These are phyloP conservation scores for Takifugu rubripes DNA, from an alignment of 2,797 vertebrate genomes.

Conservation along the genomic window DNA sequence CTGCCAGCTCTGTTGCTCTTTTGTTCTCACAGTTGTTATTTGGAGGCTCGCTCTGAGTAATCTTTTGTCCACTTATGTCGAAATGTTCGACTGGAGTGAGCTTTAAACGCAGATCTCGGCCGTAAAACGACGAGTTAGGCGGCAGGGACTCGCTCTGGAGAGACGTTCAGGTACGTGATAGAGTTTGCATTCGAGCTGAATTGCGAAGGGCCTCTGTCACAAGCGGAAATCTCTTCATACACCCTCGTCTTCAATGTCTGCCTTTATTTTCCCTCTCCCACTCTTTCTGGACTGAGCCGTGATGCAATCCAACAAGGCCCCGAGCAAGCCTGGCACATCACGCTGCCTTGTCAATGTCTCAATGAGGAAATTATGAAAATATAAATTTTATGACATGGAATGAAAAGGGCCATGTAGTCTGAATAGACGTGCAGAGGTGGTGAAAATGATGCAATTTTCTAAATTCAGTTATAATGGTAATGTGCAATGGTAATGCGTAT, in stretches of 20 bases:
- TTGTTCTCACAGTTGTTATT: constrained; percentile 77
- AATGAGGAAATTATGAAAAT: constrained; percentile 77
- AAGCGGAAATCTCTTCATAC: constrained; percentile 59
- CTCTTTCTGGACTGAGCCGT: constrained; percentile 71
- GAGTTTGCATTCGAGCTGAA: constrained; percentile 45
- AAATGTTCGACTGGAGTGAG: constrained; percentile 50
- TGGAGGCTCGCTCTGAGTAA: constrained; percentile 65
- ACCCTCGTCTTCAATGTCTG: constrained; percentile 58
- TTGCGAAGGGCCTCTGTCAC: constrained; percentile 54
- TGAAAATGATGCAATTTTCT: constrained; percentile 83
- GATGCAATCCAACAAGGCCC: constrained; percentile 79
- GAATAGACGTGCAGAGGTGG: constrained; percentile 80
- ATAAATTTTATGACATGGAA: constrained; percentile 77
- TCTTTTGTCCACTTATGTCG: constrained; percentile 65
- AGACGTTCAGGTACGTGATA: constrained; percentile 57
- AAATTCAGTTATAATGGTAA: constrained; percentile 81
- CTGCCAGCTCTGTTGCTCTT: constrained; percentile 75
- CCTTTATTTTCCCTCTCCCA: constrained; percentile 60
- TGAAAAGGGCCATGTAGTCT: constrained; percentile 76
- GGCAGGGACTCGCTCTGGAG: constrained; percentile 17
- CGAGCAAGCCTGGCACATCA: constrained; percentile 75
- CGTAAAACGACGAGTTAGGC: constrained; percentile 38
- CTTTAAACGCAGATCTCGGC: constrained; percentile 36
- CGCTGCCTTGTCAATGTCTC: constrained; percentile 75
- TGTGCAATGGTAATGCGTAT: constrained; percentile 73